Evolutionary conservation across 1,140 invertebrate genomes (phyloP), one percentile per base, ranked within the genome.

Genomic region (Camponotus floridanus): DNA sequence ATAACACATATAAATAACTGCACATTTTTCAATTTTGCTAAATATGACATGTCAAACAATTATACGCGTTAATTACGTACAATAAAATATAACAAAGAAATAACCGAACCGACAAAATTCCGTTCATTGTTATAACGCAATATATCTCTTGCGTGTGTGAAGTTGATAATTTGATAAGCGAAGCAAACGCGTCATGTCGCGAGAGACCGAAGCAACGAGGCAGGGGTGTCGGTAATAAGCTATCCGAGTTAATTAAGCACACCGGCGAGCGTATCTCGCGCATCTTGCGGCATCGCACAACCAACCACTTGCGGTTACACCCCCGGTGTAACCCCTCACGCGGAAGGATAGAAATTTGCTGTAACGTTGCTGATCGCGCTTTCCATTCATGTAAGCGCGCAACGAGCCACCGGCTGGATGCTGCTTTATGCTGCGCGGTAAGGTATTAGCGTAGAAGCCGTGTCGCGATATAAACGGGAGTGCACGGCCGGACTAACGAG

Each of bases 231-330:
- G 51, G 76, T 86, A 80, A 86, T 86, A 64, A 80, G 76, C 48
- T 70, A 86, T 80, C 64, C 51, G 74, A 68, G 84, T 86, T 86
- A 80, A 86, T 86, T 80, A 86, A 86, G 84, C 74, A 59, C 81
- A 71, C 73, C 81, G 71, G 45, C 61, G 81, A 78, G 57, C 73
- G 13, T 83, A 83, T 73, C 45, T 33, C 39, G 81, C 61, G 73
- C 81, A 39, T 85, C 81, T 85, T 85, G 81, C 81, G 73, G 81
- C 61, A 51, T 45, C 73, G 81, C 33, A 21, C 81, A 78, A 76
- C 42, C 70, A 76, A 42, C 81, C 81, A 76, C 70, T 85, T 85
- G 81, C 81, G 57, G 61, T 51, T 51, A 15, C 15, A 51, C 48
- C 73, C 42, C 2, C 36, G 36, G 39, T 36, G 67, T 55, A 74